Conservation (phyloP, 2,113 vertebrate genomes). For the Hippotragus niger region DNA sequence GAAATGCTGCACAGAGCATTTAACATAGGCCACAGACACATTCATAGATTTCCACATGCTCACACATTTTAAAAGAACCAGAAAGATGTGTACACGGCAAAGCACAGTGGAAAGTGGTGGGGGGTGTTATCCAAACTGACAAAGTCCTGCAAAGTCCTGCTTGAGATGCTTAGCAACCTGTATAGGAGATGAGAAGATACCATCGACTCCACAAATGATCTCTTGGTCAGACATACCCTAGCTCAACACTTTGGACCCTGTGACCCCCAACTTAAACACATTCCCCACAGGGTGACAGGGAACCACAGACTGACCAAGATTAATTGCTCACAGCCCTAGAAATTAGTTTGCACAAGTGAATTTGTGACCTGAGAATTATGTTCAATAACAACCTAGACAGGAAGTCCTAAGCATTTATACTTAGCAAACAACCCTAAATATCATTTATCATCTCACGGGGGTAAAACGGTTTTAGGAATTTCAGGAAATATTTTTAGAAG, state of each 20-base stretch:
- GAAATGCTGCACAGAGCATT: neutral
- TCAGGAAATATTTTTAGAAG: neutral
- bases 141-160: no score
- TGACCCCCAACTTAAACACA: neutral
- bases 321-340: neutral
- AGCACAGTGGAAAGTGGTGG: neutral
- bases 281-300: neutral
- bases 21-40: neutral
- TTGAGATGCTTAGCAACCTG: neutral
- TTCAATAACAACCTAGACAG: neutral
- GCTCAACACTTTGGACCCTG: neutral
- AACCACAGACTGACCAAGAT: neutral
- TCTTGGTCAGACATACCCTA: neutral
- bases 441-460: neutral
- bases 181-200: neutral
- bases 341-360: neutral
- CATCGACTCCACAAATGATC: neutral
- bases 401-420: neutral
- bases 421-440: neutral
- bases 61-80: neutral
- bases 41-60: neutral
- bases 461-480: neutral
- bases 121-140: neutral
- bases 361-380: neutral
- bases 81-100: neutral